Conservation (phyloP, 1,140 invertebrate species). For the Zaprionus taronus region DNA sequence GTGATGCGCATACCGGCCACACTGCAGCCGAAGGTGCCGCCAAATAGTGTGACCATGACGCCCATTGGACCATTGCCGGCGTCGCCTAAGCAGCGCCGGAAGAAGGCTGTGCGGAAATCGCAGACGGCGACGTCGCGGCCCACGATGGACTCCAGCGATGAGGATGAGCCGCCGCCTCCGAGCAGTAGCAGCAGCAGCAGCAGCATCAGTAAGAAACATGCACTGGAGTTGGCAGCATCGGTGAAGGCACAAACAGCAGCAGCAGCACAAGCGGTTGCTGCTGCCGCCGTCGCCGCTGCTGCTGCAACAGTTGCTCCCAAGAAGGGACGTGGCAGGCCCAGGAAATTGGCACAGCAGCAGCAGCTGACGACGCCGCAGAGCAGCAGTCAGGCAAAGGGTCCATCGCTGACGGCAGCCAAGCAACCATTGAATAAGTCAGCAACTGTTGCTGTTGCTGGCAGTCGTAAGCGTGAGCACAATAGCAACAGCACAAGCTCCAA, state of each 20-base stretch:
- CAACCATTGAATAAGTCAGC: constrained; percentile 64
- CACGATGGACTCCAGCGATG: constrained; percentile 71
- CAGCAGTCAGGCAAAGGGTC: constrained; percentile 69
- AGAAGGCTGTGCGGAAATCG: constrained; percentile 64
- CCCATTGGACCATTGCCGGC: constrained; percentile 66
- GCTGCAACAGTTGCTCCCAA: constrained; percentile 47
- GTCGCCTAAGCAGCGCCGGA: constrained; percentile 63
- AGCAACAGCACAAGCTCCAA: constrained; percentile 67
- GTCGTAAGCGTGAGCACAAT: constrained; percentile 56
- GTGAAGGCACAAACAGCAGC: neutral
- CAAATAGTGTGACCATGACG: constrained; percentile 64
- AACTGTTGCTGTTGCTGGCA: constrained; percentile 29
- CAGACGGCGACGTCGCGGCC: constrained; percentile 26
- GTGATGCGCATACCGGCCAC: constrained; percentile 53
- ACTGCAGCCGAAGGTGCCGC: constrained; percentile 49
- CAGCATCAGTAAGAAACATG: constrained; percentile 53
- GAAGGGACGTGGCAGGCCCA: constrained; percentile 75
- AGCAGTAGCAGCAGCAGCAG: neutral
- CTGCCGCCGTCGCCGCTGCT: constrained; percentile 7
- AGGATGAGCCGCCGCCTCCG: constrained; percentile 58
- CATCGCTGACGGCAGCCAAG: constrained; percentile 75
- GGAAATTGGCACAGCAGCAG: constrained; percentile 58
- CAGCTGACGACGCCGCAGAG: constrained; percentile 36
- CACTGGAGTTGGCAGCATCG: constrained; percentile 38
- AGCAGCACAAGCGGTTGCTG: constrained; percentile 22